Evolutionary conservation across 2,113 vertebrate species (phyloP).

Genomic region (Myxocyprinus asiaticus): DNA sequence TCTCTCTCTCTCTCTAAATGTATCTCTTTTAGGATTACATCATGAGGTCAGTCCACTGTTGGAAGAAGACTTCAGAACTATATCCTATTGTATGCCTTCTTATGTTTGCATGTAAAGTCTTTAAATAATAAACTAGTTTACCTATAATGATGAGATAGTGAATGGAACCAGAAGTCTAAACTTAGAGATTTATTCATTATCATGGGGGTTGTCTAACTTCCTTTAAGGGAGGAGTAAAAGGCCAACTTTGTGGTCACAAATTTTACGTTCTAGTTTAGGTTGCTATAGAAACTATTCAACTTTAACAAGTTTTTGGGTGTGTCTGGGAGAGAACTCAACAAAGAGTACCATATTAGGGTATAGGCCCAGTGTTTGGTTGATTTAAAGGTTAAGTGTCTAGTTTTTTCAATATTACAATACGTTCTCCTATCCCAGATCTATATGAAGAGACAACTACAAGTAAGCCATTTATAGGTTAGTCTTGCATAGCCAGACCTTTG

Average conservation of each 20-base stretch:
- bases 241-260: neutral
- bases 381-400: too few relatives aligned
- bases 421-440: too few relatives aligned
- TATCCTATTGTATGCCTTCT: neutral
- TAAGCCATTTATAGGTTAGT: too few relatives aligned
- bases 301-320: neutral
- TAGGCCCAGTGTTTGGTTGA: neutral
- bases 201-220: neutral
- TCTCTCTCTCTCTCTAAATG: neutral
- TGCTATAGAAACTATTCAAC: too few relatives aligned
- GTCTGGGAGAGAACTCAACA: neutral
- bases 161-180: neutral
- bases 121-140: neutral
- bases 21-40: neutral
- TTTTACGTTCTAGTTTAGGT: too few relatives aligned
- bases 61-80: neutral
- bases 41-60: slow-evolving; percentile 4
- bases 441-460: too few relatives aligned
- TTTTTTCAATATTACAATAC: too few relatives aligned
- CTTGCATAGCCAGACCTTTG: too few relatives aligned
- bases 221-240: neutral
- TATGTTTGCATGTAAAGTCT: neutral
- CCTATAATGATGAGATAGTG: neutral
- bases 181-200: neutral
- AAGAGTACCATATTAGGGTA: neutral